phyloP scores from a whole-genome alignment of 1,140 invertebrate genomes.

The Cepaea nemoralis region DNA sequence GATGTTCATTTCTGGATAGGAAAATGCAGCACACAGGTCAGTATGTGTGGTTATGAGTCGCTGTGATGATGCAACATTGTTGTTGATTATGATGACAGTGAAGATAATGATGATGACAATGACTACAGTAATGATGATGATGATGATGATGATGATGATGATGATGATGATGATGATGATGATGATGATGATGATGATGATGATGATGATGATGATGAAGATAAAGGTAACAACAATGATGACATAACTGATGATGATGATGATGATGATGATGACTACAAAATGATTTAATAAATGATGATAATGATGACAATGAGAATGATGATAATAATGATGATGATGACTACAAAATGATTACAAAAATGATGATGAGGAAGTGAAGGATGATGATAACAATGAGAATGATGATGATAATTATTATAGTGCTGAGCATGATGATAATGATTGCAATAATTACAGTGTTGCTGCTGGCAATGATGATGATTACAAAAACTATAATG shows the following conservation, averaged over 20 bases:
- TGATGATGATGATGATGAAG: too few relatives aligned
- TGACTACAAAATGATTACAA: slow-evolving; percentile 27
- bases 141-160: background rate
- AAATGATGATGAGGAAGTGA: background rate
- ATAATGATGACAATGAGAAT: too few relatives aligned
- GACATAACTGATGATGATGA: slow-evolving; percentile 38
- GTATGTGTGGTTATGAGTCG: background rate
- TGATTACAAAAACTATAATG: slow-evolving; percentile 21
- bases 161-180: too few relatives aligned
- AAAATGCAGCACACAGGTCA: slow-evolving; percentile 58
- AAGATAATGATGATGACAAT: slow-evolving; percentile 17
- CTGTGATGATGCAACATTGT: too few relatives aligned
- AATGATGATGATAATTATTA: too few relatives aligned
- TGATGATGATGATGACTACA: slow-evolving; percentile 39
- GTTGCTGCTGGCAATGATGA: slow-evolving; percentile 21
- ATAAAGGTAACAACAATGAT: slow-evolving; percentile 25
- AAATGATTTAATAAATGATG: too few relatives aligned
- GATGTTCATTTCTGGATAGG: slow-evolving; percentile 71
- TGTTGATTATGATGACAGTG: background rate
- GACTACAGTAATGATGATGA: slow-evolving; percentile 3
- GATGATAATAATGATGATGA: background rate
- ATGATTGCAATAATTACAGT: too few relatives aligned
- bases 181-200: too few relatives aligned
- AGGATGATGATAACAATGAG: background rate
- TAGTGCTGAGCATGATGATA: too few relatives aligned